Base-by-base conservation (phyloP, 2,888 invertebrate species). In the Ditula angustiorana region DNA sequence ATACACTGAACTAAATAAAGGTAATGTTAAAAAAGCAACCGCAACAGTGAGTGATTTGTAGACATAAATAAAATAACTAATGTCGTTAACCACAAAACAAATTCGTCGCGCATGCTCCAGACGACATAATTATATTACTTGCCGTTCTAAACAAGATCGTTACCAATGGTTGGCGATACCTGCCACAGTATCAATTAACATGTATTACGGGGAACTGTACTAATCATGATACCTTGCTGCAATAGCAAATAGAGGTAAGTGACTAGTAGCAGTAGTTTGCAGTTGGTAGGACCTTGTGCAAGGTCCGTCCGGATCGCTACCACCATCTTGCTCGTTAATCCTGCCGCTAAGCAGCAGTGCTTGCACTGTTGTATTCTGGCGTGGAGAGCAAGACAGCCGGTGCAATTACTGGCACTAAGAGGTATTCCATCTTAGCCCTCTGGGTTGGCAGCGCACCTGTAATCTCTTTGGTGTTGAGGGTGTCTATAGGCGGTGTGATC, bases 101-200 rank as follows among this genome's bases (percentile, higher is more conserved):
- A 57, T 62, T 55, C 5, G 30, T 62, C 56, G 50, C 49, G 49
- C 33, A n/a, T 21, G 23, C 52, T 52, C 28, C 16, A 49, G 23
- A 30, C 37, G 28, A 7, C 21, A 41, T 60, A 41, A 62, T 49
- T 21, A 53, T 30, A 55, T 26, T 8, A 19, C 19, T 19, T 50
- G 21, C 4, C 11, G 19, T 13, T 35, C 19, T 10, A 5, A 50
- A 50, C 21, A 53, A n/a, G n/a, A n/a, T 23, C 35, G 10, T 23
- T 23, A n/a, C 50, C 50, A 35, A 53, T 35, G 52, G 52, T 53
- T 53, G 33, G 53, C 53, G 35, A 53, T 23, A 30, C 53, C n/a
- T n/a, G n/a, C n/a, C 50, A 4, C 53, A 13, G 11, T 19, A 28
- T 53, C 35, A 53, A 35, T 53, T 53, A 53, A 35, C 53, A 53